Base-by-base conservation (phyloP, 2,888 invertebrate genomes). In the Drosophila nigritarsus region DNA sequence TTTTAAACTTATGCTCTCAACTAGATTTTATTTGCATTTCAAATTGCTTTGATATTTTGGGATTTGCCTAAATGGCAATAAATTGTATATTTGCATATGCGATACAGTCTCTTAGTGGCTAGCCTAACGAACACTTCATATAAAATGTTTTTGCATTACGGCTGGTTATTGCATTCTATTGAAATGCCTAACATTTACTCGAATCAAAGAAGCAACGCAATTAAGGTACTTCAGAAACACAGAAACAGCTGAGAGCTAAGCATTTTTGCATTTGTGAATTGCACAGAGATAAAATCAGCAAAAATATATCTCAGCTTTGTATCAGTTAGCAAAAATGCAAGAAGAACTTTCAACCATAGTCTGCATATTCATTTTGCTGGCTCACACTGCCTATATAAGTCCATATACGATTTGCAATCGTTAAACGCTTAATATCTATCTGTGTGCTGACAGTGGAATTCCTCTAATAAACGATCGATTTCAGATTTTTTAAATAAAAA, bases 1-100 rank as follows among this genome's bases (percentile, higher is more conserved):
- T 68, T 48, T 81, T 74, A 74, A 81, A 65, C 78, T 61, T 71
- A 78, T 63, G 62, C 70, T 56, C 50, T 68, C 59, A 53, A 65
- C 56, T 75, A 49, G 40, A 29, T 42, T 54, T 59, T 27, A 56
- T 48, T 36, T 61, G 62, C 24, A 54, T 29, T 20, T 36, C 20
- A 45, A 18, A 32, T 13, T 36, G 27, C 30, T 30, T 55, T 61
- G 48, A 27, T 50, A 40, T 60, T 55, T 51, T 8, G 7, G 48
- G 53, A 64, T 42, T 62, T 42, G 49, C 55, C 8, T 18, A 36
- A 62, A 60, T 20, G 53, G 48, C 60, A 78, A 78, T 83, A 58
- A 78, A 70, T 59, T 63, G 40, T 50, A 65, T 59, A 62, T 61
- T 51, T 72, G 29, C 54, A 67, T 77, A 48, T 56, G 40, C 40